Evolutionary conservation across 1,140 invertebrate genomes (phyloP), one percentile per base, ranked within the genome.

Genomic region (Alviniconcha marisindica): DNA sequence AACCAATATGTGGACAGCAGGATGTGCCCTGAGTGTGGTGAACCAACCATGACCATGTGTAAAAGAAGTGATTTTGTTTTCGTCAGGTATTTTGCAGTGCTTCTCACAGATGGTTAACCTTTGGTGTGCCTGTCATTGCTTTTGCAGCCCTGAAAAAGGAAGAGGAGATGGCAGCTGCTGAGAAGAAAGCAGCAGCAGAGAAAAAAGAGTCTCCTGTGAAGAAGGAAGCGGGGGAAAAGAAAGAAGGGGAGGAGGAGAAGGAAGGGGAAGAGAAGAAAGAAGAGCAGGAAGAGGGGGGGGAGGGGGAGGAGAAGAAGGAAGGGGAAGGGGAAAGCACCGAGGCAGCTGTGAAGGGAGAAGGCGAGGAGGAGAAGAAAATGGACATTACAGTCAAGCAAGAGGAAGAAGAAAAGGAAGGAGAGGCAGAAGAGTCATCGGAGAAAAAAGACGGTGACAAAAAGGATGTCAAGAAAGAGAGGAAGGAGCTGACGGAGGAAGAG

Each of bases 241-340:
- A 73, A 7, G 73, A 76, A 31, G 44, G 3, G 2, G 5, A 18
- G 36, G 51, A 60, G 7, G 38, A 54, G 33, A 33, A 78, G 31
- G 60, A 63, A 42, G 78, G 31, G 56, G 78, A 66, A n/a, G 78
- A 80, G 36, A 15, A 12, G 21, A 33, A 28, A 36, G 54, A 79
- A 60, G 54, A 28, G 36, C 24, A 5, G 2, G 44, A 40, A 0
- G 28, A 33, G 24, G 40, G 44, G 31, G 77, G 14, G 33, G 77
- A 78, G 5, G 77, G 28, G 7, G 48, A 78, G 38, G n/a, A 31
- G 28, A 28, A 48, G 28, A 63, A 78, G 24, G 40, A 69, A 80
- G 56, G 42, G 2, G 77, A 44, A 66, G 44, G 21, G 31, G 14
- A 18, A 40, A 12, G 44, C 18, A 36, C 33, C 33, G 31, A 36